phyloP scores from a whole-genome alignment of 1,140 invertebrate genomes.

The Gonatopus flavifemur region DNA sequence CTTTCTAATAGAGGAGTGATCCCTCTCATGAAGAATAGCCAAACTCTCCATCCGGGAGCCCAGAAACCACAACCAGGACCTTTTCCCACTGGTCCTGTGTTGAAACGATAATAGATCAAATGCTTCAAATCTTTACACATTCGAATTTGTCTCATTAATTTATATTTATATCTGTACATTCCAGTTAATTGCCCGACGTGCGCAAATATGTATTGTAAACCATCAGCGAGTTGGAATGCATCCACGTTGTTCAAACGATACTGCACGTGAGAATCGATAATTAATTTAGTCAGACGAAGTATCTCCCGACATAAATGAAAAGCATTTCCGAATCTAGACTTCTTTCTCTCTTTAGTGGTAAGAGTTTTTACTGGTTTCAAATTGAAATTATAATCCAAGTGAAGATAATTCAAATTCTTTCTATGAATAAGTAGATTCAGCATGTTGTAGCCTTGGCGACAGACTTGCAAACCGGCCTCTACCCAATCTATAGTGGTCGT shows the following conservation, averaged over 20 bases:
- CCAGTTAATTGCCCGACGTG: constrained; percentile 99
- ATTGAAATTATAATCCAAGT: constrained; percentile 99
- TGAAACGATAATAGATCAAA: constrained; percentile 99
- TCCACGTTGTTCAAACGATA: constrained; percentile 99
- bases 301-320: constrained; percentile 99
- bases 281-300: constrained; percentile 93
- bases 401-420: constrained; percentile 99
- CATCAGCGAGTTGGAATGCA: constrained; percentile 97
- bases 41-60: constrained; percentile 99
- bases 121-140: constrained; percentile 99
- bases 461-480: constrained; percentile 96
- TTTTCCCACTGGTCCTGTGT: constrained; percentile 97
- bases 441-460: constrained; percentile 99
- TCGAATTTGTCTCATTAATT: constrained; percentile 98
- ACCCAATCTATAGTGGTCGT: constrained; percentile 99
- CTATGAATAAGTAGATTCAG: constrained; percentile 97
- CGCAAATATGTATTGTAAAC: constrained; percentile 99
- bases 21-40: constrained; percentile 99
- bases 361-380: constrained; percentile 99
- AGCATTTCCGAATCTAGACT: constrained; percentile 98
- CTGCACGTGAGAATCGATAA: constrained; percentile 99
- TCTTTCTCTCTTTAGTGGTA: constrained; percentile 99
- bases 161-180: constrained; percentile 99
- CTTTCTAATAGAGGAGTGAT: constrained; percentile 96
- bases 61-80: constrained; percentile 99